phyloP scores from a whole-genome alignment of 1,140 invertebrate species.

The Heliconius nattereri region DNA sequence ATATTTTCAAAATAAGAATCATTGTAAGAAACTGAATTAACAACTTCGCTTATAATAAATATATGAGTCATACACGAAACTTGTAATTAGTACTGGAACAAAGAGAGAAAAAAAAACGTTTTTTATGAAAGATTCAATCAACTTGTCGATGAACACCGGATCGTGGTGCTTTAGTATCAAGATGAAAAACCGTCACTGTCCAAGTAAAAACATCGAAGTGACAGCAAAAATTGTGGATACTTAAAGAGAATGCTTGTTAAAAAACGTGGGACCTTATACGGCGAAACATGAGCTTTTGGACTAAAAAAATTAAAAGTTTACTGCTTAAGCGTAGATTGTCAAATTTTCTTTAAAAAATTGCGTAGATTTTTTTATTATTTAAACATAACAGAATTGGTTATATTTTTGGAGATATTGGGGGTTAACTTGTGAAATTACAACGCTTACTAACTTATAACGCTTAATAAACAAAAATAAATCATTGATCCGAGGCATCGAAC shows the following conservation, averaged over 20 bases:
- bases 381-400: too few species aligned
- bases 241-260: constrained; percentile 49
- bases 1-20: neutral
- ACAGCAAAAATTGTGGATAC: constrained; percentile 64
- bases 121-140: constrained; percentile 71
- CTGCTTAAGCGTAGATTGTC: too few species aligned
- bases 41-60: constrained; percentile 24
- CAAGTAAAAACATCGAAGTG: constrained; percentile 67
- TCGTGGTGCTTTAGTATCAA: constrained; percentile 60
- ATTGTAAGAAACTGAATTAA: neutral
- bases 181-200: constrained; percentile 61
- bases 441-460: neutral
- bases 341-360: too few species aligned
- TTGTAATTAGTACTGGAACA: constrained; percentile 31
- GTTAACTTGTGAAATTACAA: neutral
- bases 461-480: neutral
- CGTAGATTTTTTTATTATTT: too few species aligned
- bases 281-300: neutral
- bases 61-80: constrained; percentile 15
- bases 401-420: too few species aligned
- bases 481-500: too few species aligned
- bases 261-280: constrained; percentile 48
- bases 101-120: constrained; percentile 47
- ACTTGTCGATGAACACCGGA: constrained; percentile 56
- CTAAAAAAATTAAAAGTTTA: neutral